Conservation (phyloP, 2,797 vertebrate species). For the Hemitrygon akajei region DNA sequence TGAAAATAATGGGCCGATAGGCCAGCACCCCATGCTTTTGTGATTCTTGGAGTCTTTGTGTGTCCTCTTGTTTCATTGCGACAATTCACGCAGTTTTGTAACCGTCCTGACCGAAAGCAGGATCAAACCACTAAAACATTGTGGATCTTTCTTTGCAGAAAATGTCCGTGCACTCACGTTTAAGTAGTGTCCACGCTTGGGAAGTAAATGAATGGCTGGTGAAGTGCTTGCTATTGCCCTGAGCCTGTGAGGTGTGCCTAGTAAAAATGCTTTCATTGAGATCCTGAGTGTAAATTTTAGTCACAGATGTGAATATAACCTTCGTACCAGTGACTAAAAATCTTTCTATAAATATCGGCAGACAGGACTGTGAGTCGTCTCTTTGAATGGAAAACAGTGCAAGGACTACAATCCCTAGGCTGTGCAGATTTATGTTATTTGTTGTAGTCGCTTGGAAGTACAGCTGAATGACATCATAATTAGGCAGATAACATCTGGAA, state of each 20-base stretch:
- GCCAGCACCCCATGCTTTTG: neutral
- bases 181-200: neutral
- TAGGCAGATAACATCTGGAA: constrained; percentile 15
- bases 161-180: neutral
- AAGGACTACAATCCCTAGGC: neutral
- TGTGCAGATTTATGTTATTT: neutral
- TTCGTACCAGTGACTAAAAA: neutral
- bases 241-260: too few species aligned
- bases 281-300: neutral
- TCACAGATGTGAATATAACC: neutral
- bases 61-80: too few species aligned
- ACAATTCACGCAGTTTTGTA: neutral
- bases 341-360: neutral
- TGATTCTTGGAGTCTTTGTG: neutral
- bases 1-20: too few species aligned
- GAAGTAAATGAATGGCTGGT: neutral
- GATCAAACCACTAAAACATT: neutral
- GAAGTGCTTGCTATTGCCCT: neutral
- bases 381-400: neutral
- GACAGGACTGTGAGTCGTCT: neutral
- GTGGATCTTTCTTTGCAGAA: neutral
- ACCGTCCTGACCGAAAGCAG: neutral
- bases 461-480: constrained; percentile 30
- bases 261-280: neutral
- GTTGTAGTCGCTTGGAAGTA: neutral